phyloP scores from a whole-genome alignment of 2,888 invertebrate species.

The Hypomecis punctinalis region DNA sequence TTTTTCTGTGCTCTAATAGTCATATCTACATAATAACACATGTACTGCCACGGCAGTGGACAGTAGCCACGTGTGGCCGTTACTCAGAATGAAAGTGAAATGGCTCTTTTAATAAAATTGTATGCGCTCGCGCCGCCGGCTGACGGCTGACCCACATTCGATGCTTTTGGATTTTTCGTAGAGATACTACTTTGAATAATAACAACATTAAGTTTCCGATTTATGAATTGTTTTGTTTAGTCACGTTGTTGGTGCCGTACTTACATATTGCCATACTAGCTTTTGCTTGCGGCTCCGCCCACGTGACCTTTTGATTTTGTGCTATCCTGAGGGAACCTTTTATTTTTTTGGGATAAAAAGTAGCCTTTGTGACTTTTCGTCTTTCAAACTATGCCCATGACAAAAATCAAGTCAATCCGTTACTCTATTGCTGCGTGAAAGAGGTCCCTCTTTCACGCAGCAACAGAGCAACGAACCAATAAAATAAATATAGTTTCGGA shows the following conservation, averaged over 20 bases:
- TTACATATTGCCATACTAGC: too few relatives aligned
- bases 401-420: too few relatives aligned
- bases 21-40: slow-evolving; percentile 1
- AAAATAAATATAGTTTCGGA: too few relatives aligned
- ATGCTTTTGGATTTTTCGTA: slow-evolving; percentile 9
- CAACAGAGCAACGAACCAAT: too few relatives aligned
- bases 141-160: slow-evolving; percentile 23
- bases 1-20: slow-evolving; percentile 1
- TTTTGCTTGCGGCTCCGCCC: too few relatives aligned
- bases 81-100: slow-evolving; percentile 29
- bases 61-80: slow-evolving; percentile 17
- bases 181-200: slow-evolving; percentile 3
- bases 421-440: too few relatives aligned
- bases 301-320: too few relatives aligned
- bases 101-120: slow-evolving; percentile 34
- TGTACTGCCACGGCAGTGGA: neutral
- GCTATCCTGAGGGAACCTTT: too few relatives aligned
- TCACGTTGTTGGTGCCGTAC: neutral
- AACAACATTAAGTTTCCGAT: neutral
- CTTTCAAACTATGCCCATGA: too few relatives aligned
- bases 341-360: too few relatives aligned
- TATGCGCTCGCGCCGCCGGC: slow-evolving; percentile 5
- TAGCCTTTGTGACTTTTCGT: too few relatives aligned
- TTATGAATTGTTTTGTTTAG: neutral
- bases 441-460: too few relatives aligned